Conservation (phyloP, 2,113 vertebrate genomes). For the Pseudorhombus dupliciocellatus region DNA sequence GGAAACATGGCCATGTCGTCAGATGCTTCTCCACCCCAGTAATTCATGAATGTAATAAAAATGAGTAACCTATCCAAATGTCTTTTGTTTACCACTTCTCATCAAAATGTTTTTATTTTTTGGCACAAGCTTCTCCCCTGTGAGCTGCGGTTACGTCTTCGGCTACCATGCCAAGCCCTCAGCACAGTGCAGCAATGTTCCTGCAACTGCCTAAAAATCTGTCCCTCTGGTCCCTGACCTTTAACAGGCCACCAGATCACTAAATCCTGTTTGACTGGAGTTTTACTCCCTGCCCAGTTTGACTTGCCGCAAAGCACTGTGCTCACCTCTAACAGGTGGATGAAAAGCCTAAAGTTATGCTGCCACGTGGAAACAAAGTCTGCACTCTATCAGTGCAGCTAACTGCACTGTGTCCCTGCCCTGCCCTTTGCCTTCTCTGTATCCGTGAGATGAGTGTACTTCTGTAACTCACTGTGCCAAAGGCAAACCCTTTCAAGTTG, state of each 20-base stretch:
- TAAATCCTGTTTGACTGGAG: constrained; percentile 69
- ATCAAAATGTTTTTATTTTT: neutral
- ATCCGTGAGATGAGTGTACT: constrained; percentile 41
- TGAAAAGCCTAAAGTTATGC: constrained; percentile 9
- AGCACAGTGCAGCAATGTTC: neutral
- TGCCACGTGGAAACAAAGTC: neutral
- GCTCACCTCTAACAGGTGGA: constrained; percentile 33
- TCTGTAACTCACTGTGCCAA: constrained; percentile 50
- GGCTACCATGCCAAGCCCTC: neutral
- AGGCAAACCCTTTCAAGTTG: constrained; percentile 68
- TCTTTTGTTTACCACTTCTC: constrained; percentile 5
- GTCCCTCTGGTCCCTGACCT: constrained; percentile 69
- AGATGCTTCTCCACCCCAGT: constrained; percentile 71
- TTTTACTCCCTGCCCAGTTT: constrained; percentile 65
- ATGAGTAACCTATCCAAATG: neutral
- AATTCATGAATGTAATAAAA: constrained; percentile 66
- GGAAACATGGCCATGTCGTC: constrained; percentile 64
- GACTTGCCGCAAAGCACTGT: constrained; percentile 37
- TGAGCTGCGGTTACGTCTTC: constrained; percentile 7
- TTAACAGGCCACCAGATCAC: constrained; percentile 70
- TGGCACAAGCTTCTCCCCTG: neutral
- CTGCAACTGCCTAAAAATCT: constrained; percentile 71
- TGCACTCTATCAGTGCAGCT: constrained; percentile 10
- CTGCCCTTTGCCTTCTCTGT: constrained; percentile 50
- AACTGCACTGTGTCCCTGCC: constrained; percentile 48